Conservation (phyloP, 2,113 vertebrate genomes). For the Sylvietta virens region DNA sequence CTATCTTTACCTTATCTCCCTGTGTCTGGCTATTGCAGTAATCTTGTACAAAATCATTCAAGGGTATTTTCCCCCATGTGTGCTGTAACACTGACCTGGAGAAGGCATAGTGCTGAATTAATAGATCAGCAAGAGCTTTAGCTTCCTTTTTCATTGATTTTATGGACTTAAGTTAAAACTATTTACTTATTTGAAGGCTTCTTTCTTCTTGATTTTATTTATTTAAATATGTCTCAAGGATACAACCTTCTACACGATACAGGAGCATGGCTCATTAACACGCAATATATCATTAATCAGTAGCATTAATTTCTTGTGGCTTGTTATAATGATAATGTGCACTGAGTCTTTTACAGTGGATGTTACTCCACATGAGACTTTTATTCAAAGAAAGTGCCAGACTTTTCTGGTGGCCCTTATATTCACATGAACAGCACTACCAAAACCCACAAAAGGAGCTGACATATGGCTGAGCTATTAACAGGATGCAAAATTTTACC, state of each 20-base stretch:
- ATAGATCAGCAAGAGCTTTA: constrained; percentile 41
- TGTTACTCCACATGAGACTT: not conserved
- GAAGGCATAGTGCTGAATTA: constrained; percentile 7
- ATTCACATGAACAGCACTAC: not conserved
- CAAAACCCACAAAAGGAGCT: not conserved
- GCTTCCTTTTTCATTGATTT: constrained; percentile 50
- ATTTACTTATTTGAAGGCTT: constrained; percentile 17
- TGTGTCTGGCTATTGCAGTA: not conserved
- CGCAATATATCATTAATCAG: constrained; percentile 2
- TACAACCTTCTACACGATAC: not conserved
- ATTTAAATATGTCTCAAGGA: constrained; percentile 31
- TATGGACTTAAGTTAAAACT: constrained; percentile 37
- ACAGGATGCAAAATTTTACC: not conserved
- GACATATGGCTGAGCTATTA: not conserved
- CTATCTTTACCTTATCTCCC: constrained; percentile 15
- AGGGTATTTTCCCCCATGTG: constrained; percentile 48
- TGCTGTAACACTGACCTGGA: constrained; percentile 43
- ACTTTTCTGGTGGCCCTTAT: not conserved
- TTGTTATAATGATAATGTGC: not conserved
- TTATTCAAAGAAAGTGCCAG: not conserved
- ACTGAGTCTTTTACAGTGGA: not conserved
- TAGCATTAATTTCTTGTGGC: not conserved
- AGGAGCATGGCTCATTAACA: not conserved
- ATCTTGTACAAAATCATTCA: constrained; percentile 52
- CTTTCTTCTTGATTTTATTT: constrained; percentile 26